Evolutionary conservation across 2,888 invertebrate genomes (phyloP).

Genomic region (Beris chalybata): DNA sequence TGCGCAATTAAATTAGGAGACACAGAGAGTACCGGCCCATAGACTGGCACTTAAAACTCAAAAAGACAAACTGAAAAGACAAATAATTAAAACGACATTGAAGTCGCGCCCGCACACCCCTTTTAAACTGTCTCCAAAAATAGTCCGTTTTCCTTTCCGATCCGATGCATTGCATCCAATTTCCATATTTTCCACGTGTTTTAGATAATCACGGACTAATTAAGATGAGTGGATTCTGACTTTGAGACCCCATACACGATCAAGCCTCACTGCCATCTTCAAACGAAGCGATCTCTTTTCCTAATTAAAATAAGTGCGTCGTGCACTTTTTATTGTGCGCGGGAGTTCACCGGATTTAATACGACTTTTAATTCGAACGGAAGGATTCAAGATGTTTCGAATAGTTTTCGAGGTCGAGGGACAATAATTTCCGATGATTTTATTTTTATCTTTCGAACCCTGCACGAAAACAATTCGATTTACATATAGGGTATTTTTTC

Average conservation of each 20-base stretch:
- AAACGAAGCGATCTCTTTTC: conserved; percentile 32
- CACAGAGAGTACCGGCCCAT: background rate
- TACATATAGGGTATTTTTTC: background rate
- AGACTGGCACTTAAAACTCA: background rate
- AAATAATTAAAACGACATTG: conserved; percentile 20
- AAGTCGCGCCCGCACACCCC: background rate
- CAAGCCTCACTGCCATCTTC: conserved; percentile 22
- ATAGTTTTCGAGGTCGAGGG: conserved; percentile 14
- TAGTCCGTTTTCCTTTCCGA: background rate
- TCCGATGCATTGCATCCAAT: conserved; percentile 13
- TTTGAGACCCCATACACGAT: conserved; percentile 1
- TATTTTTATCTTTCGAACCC: background rate
- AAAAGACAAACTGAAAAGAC: conserved; percentile 6
- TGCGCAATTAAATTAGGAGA: conserved; percentile 31
- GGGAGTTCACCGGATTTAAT: conserved; percentile 29
- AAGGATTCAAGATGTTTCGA: conserved; percentile 32
- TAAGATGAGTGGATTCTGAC: conserved; percentile 37
- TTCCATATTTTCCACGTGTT: conserved; percentile 50
- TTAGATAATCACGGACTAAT: conserved; percentile 53
- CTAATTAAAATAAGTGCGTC: conserved; percentile 34
- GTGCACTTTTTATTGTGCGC: conserved; percentile 5
- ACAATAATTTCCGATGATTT: conserved; percentile 16
- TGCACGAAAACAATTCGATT: conserved; percentile 1
- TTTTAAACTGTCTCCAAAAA: background rate
- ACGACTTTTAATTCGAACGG: conserved; percentile 27